These are phyloP conservation scores for Dasyurus viverrinus DNA, from an alignment of 2,113 vertebrate genomes.

Conservation along the genomic window DNA sequence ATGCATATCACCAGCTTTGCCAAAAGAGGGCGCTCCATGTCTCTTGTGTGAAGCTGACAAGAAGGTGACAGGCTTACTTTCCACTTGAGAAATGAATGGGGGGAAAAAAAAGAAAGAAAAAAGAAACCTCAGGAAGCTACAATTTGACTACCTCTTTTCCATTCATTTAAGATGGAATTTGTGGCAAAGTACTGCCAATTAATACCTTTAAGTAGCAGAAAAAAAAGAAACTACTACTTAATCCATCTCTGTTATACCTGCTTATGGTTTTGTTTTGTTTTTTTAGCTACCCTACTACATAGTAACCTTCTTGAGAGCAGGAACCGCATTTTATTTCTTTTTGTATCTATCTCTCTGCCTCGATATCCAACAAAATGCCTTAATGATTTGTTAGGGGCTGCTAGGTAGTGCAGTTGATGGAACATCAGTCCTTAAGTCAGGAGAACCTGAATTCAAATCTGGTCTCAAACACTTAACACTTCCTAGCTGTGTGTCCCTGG, in stretches of 20 bases:
- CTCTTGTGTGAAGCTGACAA: not conserved
- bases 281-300: not conserved
- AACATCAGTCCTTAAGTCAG: too few species aligned
- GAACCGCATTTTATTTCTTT: not conserved
- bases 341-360: not conserved
- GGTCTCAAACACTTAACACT: too few species aligned
- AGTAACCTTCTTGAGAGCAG: not conserved
- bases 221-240: not conserved
- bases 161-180: not conserved
- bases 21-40: not conserved
- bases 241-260: not conserved
- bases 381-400: not conserved
- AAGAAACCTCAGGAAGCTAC: not conserved
- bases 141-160: not conserved
- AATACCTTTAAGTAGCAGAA: not conserved
- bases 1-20: not conserved
- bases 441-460: too few species aligned
- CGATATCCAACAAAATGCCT: not conserved
- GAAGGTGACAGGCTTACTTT: not conserved
- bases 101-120: not conserved
- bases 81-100: not conserved
- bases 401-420: too few species aligned
- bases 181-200: not conserved
- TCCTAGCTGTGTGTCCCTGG: too few species aligned
- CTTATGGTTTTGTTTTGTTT: not conserved